Evolutionary conservation across 1,140 invertebrate genomes (phyloP).

Genomic region (Cyphomyrmex costatus): DNA sequence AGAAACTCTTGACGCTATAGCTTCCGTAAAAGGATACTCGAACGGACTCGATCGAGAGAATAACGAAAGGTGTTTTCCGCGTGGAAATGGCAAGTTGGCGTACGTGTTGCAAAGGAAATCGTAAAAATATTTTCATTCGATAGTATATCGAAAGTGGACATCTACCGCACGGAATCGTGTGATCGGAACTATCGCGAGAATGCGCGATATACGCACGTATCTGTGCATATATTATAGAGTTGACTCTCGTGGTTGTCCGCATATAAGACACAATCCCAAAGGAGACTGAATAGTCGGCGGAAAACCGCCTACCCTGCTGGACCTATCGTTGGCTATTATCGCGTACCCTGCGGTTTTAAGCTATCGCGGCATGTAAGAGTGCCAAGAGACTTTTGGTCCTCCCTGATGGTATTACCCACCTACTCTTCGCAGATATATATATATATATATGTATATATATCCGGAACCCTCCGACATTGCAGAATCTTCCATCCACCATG

Average conservation of each 20-base stretch:
- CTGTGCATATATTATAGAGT: background rate
- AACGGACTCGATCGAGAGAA: slow-evolving; percentile 36
- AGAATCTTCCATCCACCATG: slow-evolving; percentile 30
- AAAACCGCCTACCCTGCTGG: slow-evolving; percentile 69
- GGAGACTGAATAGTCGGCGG: slow-evolving; percentile 66
- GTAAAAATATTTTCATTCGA: slow-evolving; percentile 25
- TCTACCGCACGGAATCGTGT: background rate
- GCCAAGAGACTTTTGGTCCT: slow-evolving; percentile 63
- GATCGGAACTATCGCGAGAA: slow-evolving; percentile 4
- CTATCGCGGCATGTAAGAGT: slow-evolving; percentile 72
- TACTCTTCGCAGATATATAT: slow-evolving; percentile 29
- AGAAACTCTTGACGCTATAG: slow-evolving; percentile 5
- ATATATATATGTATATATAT: background rate
- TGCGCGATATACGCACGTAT: slow-evolving; percentile 26
- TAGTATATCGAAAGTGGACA: slow-evolving; percentile 23
- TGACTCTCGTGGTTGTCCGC: slow-evolving; percentile 26
- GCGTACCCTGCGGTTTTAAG: slow-evolving; percentile 82
- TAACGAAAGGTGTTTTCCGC: slow-evolving; percentile 31
- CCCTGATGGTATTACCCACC: slow-evolving; percentile 52
- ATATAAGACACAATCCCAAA: slow-evolving; percentile 61
- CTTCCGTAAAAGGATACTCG: slow-evolving; percentile 11
- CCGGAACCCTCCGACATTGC: background rate
- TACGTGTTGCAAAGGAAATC: slow-evolving; percentile 11
- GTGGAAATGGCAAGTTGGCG: slow-evolving; percentile 6
- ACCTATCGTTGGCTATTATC: slow-evolving; percentile 83